Conservation (phyloP, 30 jellyfish, hydroid and myxozoan genomes). For the Aurelia aurita complex sp. Pacific region DNA sequence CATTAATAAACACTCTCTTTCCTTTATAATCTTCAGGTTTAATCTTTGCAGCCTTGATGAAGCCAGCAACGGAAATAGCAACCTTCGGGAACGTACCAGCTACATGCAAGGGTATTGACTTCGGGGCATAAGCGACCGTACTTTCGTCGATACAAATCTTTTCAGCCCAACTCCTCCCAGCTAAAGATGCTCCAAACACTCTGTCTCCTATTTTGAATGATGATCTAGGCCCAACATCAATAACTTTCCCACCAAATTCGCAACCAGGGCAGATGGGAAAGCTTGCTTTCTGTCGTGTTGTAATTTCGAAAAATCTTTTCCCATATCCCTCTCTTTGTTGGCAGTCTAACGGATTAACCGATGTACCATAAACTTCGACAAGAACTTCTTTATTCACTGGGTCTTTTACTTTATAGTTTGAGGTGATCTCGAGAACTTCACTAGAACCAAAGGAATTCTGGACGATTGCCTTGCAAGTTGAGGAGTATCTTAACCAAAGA, state of each 20-base stretch:
- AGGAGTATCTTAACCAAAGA: not conserved
- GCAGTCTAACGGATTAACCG: slow-evolving; percentile 55
- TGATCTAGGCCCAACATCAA: slow-evolving; percentile 29
- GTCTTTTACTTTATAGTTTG: slow-evolving; percentile 15
- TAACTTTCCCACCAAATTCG: slow-evolving; percentile 46
- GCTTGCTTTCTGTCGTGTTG: slow-evolving; percentile 26
- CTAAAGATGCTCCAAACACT: slow-evolving; percentile 45
- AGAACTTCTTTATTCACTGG: slow-evolving; percentile 38
- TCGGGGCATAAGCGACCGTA: slow-evolving; percentile 50
- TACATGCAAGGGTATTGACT: slow-evolving; percentile 34
- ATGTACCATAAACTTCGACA: slow-evolving; percentile 42
- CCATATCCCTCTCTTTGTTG: slow-evolving; percentile 52
- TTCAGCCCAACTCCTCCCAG: slow-evolving; percentile 69
- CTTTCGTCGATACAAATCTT: slow-evolving; percentile 58
- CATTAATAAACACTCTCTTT: slow-evolving; percentile 47
- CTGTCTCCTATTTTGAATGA: slow-evolving; percentile 48
- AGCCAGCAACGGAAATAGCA: slow-evolving; percentile 46
- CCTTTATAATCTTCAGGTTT: slow-evolving; percentile 9
- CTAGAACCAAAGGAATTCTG: slow-evolving; percentile 58
- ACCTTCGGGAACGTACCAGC: slow-evolving; percentile 66
- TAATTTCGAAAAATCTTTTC: slow-evolving; percentile 33
- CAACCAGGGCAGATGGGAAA: slow-evolving; percentile 69
- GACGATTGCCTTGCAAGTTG: slow-evolving; percentile 52
- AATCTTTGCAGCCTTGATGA: slow-evolving; percentile 39
- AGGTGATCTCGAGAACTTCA: slow-evolving; percentile 22